phyloP scores from a whole-genome alignment of 2,113 vertebrate genomes.

The Serilophus lunatus region DNA sequence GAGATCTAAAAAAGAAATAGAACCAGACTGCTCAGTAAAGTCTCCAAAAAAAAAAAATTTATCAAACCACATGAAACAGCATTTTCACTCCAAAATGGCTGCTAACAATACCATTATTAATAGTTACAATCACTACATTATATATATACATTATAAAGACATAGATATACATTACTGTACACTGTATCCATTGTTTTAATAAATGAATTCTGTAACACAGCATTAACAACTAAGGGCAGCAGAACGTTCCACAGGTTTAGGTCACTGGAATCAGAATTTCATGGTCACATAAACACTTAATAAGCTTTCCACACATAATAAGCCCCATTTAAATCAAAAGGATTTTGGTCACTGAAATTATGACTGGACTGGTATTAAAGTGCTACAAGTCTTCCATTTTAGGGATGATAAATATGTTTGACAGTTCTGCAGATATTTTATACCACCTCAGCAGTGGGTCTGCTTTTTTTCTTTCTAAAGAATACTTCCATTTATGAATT shows the following conservation, averaged over 20 bases:
- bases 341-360: neutral
- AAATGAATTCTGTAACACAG: neutral
- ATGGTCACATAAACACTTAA: neutral
- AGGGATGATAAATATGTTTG: neutral
- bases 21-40: neutral
- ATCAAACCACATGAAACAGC: neutral
- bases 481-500: neutral
- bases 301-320: neutral
- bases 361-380: neutral
- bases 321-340: neutral
- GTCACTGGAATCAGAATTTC: neutral
- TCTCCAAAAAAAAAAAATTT: neutral
- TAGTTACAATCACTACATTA: neutral
- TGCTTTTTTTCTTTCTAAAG: neutral
- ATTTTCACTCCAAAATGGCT: neutral
- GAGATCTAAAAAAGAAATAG: conserved; percentile 73
- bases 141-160: too few relatives aligned
- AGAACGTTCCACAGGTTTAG: neutral
- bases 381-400: neutral
- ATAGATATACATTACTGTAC: too few relatives aligned
- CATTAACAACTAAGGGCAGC: neutral
- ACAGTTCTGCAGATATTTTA: neutral
- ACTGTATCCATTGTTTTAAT: neutral
- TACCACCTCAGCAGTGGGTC: neutral
- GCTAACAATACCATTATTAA: neutral